Conservation (phyloP, 1,140 invertebrate genomes). For the Brachionus rotundiformis region DNA sequence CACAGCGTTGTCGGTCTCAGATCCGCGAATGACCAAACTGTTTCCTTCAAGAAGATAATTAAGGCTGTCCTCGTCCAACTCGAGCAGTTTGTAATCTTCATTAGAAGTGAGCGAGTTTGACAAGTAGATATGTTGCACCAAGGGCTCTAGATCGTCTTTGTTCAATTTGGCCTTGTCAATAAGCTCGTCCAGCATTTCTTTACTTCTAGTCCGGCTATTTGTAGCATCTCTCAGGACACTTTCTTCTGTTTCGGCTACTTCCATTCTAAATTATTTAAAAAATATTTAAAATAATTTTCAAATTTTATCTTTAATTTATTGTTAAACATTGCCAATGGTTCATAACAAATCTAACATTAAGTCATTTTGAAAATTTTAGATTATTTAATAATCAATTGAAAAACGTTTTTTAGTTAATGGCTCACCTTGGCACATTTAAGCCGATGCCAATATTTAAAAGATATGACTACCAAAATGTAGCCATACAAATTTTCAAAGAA, state of each 20-base stretch:
- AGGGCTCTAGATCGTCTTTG: conserved; percentile 15
- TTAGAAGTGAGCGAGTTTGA: background rate
- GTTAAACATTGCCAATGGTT: no score
- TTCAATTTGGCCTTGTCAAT: conserved; percentile 32
- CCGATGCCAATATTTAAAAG: no score
- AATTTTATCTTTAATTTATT: no score
- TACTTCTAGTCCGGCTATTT: background rate
- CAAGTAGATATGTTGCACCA: conserved; percentile 33
- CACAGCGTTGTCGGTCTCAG: conserved; percentile 18
- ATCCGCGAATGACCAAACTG: conserved; percentile 25
- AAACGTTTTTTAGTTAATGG: no score
- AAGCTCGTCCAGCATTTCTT: conserved; percentile 18
- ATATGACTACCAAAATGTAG: no score
- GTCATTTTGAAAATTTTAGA: no score
- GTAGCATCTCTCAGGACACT: background rate
- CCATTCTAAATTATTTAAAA: background rate
- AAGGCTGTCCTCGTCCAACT: conserved; percentile 26
- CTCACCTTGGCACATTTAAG: no score
- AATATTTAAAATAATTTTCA: background rate
- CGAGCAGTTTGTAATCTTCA: conserved; percentile 40
- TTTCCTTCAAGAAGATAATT: conserved; percentile 32
- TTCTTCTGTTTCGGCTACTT: background rate
- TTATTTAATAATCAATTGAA: no score
- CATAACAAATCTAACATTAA: background rate
- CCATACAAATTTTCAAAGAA: no score